Evolutionary conservation across 2,888 invertebrate species (phyloP), one percentile per base, ranked within the genome.

Genomic region (Peribatodes rhomboidaria): DNA sequence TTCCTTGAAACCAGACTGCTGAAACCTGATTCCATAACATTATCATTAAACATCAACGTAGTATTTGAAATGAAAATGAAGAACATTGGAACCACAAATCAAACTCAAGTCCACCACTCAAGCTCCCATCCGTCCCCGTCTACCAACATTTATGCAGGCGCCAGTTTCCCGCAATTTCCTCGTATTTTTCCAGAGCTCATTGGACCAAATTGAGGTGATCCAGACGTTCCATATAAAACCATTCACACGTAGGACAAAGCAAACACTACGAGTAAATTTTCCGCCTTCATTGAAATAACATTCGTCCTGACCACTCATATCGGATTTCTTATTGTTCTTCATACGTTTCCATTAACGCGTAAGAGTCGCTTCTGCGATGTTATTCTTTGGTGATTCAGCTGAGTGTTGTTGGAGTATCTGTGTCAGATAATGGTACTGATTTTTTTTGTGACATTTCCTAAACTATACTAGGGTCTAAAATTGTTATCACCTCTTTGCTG

Each of bases 301-400:
- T 84, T 83, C 77, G 78, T 80, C 72, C 74, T 75, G 82, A 83
- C 86, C 87, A 86, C 88, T 89, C 84, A 89, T 90, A 90, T 91
- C 90, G 80, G 88, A 91, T 92, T 91, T 86, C 90, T 84, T 85
- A 87, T 90, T 91, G 90, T 91, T 88, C 81, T 82, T 84, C 81
- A 82, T 83, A 85, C 82, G 85, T 79, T 88, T 86, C 90, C 87
- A 90, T 90, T 90, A 89, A 83, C 83, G 86, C 82, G 74, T 79
- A 76, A 80, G 78, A 75, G 80, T 88, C 79, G 81, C 75, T 84
- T 79, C 75, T 66, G 64, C 58, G 70, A 79, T 79, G 76, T 84
- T 83, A 82, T 83, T 80, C 76, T 75, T 81, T 60, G 33, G 50
- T 55, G 53, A 66, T 67, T 62, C 42, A 37, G 50, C 54, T 35